Evolutionary conservation across 2,797 vertebrate genomes (phyloP), one percentile per base, ranked within the genome.

Genomic region (Ptychadena robeensis): DNA sequence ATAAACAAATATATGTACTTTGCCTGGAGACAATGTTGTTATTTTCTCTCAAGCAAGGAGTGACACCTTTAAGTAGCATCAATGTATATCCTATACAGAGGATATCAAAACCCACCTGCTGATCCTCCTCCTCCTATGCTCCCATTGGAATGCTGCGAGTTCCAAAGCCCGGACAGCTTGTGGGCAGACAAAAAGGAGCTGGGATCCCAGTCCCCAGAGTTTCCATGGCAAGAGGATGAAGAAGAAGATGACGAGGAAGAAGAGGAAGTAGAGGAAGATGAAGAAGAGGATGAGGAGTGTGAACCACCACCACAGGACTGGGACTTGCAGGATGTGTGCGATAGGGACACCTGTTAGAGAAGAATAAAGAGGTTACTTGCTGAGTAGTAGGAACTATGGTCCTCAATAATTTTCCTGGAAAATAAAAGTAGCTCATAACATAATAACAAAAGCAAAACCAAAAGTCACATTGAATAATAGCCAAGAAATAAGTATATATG

Each of bases 151-250:
- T 85, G 71, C 40, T 95, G 94, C 0, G 98, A 98, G 91, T 98
- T 99, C 98, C 98, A 99, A 85, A 99, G 96, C 86, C 97, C 97
- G 0, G 97, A 99, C 88, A 99, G 95, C 92, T 99, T 99, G 92
- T 98, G 96, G 87, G 98, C 98, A 38, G 98, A 99, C 91, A 99
- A 94, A 94, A 99, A 99, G 40, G 98, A 99, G 92, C 97, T 99
- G 74, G 98, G 98, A 91, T 99, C 97, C 97, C 98, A 99, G 91
- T 99, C 98, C 88, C 97, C 97, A 76, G 97, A 97, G 92, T 96
- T 98, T 87, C 92, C 94, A 65, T 97, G 97, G 90, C 94, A 94
- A 80, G 92, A 94, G 61, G 92, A 91, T 11, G 91, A 92, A 57
- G 91, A 92, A 0, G 93, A 94, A 0, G 91, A 92, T 6, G 91